Evolutionary conservation across 2,888 invertebrate genomes (phyloP).

Genomic region (Prostheceraeus crozeri): DNA sequence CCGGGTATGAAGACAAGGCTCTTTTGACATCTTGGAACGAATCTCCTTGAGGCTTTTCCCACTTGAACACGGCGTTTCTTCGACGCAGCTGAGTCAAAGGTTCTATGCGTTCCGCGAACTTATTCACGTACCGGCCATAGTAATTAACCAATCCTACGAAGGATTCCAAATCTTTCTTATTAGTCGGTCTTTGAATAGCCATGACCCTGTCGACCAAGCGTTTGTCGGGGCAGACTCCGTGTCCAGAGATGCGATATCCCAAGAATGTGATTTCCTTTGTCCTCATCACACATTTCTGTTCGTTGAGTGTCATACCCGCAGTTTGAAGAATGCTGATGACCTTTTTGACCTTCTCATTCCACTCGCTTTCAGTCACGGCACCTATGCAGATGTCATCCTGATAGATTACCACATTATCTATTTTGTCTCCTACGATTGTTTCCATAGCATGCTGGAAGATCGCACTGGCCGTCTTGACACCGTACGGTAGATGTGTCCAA

Average conservation of each 20-base stretch:
- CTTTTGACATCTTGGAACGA: constrained; percentile 25
- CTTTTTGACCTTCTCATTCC: constrained; percentile 21
- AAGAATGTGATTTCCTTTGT: constrained; percentile 30
- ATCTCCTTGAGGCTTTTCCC: constrained; percentile 27
- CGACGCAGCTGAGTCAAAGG: constrained; percentile 26
- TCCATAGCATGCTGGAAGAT: constrained; percentile 34
- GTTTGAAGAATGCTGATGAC: constrained; percentile 21
- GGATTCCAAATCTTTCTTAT: constrained; percentile 31
- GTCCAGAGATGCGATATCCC: constrained; percentile 22
- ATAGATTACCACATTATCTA: constrained; percentile 32
- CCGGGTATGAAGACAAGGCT: constrained; percentile 29
- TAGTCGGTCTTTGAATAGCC: constrained; percentile 1
- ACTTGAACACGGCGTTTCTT: constrained; percentile 12
- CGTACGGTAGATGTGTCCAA: constrained; percentile 33
- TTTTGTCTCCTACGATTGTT: constrained; percentile 5
- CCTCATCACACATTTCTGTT: constrained; percentile 31
- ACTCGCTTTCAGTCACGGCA: constrained; percentile 16
- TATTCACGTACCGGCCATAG: constrained; percentile 15
- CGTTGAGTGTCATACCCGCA: constrained; percentile 33
- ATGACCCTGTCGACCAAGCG: constrained; percentile 30
- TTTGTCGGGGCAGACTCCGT: constrained; percentile 25
- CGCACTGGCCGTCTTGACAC: constrained; percentile 30
- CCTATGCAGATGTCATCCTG: constrained; percentile 31
- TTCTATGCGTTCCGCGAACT: constrained; percentile 33
- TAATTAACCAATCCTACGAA: constrained; percentile 27